Conservation (phyloP, 2,113 vertebrate genomes). For the Burhinus bistriatus region DNA sequence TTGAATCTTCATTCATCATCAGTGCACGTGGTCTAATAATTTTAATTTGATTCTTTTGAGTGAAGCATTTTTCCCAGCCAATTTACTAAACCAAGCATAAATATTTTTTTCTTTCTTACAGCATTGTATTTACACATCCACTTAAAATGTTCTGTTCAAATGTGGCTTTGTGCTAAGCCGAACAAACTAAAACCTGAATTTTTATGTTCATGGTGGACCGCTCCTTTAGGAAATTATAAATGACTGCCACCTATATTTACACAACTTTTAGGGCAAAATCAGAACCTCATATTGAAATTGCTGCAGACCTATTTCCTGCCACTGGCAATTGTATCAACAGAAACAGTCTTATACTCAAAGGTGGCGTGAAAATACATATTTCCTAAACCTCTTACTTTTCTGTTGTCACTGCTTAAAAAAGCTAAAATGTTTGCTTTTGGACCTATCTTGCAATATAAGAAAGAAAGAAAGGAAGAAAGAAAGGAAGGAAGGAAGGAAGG, state of each 20-base stretch:
- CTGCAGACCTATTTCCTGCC: background rate
- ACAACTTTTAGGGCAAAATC: background rate
- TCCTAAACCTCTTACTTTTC: background rate
- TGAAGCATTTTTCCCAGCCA: background rate
- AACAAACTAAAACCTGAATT: background rate
- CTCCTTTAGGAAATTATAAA: background rate
- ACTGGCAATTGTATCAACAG: background rate
- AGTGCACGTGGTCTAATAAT: background rate
- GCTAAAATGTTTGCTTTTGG: background rate
- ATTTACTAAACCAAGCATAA: background rate
- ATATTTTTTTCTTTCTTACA: background rate
- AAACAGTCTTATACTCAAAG: background rate
- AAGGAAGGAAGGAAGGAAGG: no score
- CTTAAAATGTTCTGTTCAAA: background rate
- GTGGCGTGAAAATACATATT: background rate
- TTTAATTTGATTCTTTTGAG: background rate
- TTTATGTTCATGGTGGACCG: background rate
- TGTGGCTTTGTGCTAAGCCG: background rate
- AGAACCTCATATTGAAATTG: background rate
- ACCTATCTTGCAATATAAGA: background rate
- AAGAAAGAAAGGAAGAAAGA: background rate
- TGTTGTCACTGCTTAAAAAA: background rate
- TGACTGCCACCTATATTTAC: background rate
- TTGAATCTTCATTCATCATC: background rate
- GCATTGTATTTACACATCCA: background rate